Percentiles rank a stretch among this genome's conserved stretches.
These are phyloP conservation scores for Mythimna vitellina DNA, from an alignment of 2,888 invertebrate species.

Conservation along the genomic window DNA sequence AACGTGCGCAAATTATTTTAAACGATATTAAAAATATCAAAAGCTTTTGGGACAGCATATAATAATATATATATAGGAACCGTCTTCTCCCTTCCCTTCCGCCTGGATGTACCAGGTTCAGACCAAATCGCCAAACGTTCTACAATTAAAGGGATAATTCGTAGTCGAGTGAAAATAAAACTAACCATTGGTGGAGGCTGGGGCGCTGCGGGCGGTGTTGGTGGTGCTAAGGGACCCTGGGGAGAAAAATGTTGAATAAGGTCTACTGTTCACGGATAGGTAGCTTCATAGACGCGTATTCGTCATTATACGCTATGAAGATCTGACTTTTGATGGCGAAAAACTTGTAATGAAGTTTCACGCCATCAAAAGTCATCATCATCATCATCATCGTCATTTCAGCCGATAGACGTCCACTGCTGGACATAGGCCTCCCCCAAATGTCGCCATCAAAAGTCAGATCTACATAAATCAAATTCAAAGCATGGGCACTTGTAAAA, in stretches of 20 bases:
- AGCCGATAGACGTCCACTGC: too few relatives aligned
- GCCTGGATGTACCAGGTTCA: not conserved
- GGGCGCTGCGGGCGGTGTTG: slow-evolving; percentile 90
- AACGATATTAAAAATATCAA: slow-evolving; percentile 11
- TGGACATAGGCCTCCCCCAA: too few relatives aligned
- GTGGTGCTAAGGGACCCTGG: slow-evolving; percentile 87
- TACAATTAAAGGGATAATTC: slow-evolving; percentile 27
- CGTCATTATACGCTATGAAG: too few relatives aligned
- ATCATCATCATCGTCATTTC: too few relatives aligned
- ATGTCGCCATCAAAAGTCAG: too few relatives aligned
- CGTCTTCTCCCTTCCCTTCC: slow-evolving; percentile 25
- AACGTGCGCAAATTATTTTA: slow-evolving; percentile 20
- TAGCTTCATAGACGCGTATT: too few relatives aligned
- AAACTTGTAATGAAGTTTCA: not conserved
- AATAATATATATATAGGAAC: slow-evolving; percentile 16
- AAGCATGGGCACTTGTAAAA: too few relatives aligned
- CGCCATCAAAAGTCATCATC: too few relatives aligned
- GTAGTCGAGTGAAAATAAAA: slow-evolving; percentile 50
- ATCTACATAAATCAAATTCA: too few relatives aligned
- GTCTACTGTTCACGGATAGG: not conserved
- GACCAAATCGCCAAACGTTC: slow-evolving; percentile 2
- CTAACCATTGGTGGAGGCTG: slow-evolving; percentile 87
- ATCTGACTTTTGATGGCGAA: too few relatives aligned
- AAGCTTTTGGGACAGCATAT: slow-evolving; percentile 26
- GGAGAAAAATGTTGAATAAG: not conserved